Percentiles rank a stretch among this genome's conserved stretches.
These are phyloP conservation scores for Nannobrachium achirus DNA, from an alignment of 2,113 vertebrate genomes.

Conservation along the genomic window DNA sequence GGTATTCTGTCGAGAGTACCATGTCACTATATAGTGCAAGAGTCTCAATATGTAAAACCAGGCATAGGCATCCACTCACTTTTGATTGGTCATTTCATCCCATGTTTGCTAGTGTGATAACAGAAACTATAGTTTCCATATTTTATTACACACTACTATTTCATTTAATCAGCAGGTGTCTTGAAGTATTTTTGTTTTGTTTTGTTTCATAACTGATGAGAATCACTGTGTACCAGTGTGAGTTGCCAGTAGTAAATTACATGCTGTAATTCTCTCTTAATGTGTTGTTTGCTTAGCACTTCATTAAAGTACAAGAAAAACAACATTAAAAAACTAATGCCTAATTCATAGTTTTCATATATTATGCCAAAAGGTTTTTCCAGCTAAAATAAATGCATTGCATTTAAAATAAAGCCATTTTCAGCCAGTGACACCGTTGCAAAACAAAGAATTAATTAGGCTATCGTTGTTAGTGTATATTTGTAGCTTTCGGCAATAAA, in stretches of 20 bases:
- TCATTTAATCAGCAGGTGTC: slow-evolving; percentile 52
- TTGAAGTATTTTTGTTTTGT: slow-evolving; percentile 18
- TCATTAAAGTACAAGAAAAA: slow-evolving; percentile 43
- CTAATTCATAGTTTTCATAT: too few species aligned
- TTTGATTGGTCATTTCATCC: slow-evolving; percentile 16
- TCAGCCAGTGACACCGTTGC: too few species aligned
- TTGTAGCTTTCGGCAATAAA: slow-evolving; percentile 41
- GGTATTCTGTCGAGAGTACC: slow-evolving; percentile 25
- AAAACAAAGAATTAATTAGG: too few species aligned
- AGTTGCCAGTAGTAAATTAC: slow-evolving; percentile 51
- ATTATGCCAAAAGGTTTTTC: slow-evolving; percentile 6
- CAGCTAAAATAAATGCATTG: slow-evolving; percentile 15
- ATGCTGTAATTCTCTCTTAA: slow-evolving; percentile 65
- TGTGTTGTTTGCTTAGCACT: slow-evolving; percentile 48
- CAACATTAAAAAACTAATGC: background rate
- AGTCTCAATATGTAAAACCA: slow-evolving; percentile 24
- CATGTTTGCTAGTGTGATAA: slow-evolving; percentile 45
- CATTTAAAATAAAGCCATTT: too few species aligned
- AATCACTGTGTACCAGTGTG: slow-evolving; percentile 42
- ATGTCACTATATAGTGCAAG: background rate
- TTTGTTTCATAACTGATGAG: slow-evolving; percentile 43
- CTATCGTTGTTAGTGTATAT: too few species aligned
- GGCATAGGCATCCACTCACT: slow-evolving; percentile 19
- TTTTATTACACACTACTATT: slow-evolving; percentile 43
- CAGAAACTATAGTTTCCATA: slow-evolving; percentile 32